Conservation (phyloP, 2,797 vertebrate species). For the Rhynchotus rufescens region DNA sequence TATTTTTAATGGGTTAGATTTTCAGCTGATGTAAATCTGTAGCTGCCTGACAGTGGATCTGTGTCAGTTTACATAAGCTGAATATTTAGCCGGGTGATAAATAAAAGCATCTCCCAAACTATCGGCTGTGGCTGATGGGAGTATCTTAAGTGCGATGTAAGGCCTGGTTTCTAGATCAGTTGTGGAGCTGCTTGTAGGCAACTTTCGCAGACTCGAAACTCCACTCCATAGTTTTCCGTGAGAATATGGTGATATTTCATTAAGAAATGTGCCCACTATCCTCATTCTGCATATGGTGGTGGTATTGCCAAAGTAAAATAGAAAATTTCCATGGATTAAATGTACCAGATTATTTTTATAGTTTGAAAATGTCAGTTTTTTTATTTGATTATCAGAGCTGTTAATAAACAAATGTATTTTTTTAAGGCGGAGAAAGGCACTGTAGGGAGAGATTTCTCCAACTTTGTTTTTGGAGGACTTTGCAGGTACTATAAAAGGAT, state of each 20-base stretch:
- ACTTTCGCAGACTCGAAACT: background rate
- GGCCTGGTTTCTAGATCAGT: background rate
- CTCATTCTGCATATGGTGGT: background rate
- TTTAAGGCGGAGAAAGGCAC: background rate
- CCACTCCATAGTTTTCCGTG: background rate
- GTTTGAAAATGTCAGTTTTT: background rate
- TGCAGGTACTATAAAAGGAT: background rate
- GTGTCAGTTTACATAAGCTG: background rate
- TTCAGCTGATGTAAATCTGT: conserved; percentile 10
- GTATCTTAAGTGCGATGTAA: background rate
- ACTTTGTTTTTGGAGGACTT: background rate
- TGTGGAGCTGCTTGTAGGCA: background rate
- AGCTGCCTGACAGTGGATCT: background rate
- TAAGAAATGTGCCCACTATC: background rate
- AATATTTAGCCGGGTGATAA: background rate
- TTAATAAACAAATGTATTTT: background rate
- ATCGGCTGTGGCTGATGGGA: background rate
- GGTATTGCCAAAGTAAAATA: background rate
- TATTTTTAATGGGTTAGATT: conserved; percentile 36
- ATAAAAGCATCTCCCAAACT: background rate
- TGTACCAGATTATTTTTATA: background rate
- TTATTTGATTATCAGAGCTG: background rate
- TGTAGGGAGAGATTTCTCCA: background rate
- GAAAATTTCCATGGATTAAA: background rate
- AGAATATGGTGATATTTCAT: background rate